Conservation (phyloP, 2,113 vertebrate species). For the Diglossa brunneiventris region DNA sequence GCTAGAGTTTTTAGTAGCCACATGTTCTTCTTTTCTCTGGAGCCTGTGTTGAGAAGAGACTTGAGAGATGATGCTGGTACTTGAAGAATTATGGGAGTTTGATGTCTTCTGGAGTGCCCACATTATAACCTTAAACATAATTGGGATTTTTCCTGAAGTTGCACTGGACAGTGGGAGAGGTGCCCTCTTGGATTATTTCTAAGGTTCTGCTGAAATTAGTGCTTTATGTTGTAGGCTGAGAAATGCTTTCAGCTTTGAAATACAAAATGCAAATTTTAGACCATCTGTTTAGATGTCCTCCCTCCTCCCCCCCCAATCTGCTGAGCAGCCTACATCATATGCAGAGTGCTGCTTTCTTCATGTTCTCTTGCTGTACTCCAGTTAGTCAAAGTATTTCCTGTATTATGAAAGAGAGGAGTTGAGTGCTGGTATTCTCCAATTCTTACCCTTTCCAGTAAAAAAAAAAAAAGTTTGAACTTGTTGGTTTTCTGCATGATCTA, state of each 20-base stretch:
- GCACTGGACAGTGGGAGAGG: neutral
- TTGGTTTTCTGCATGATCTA: neutral
- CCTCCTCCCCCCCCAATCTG: conserved; percentile 11
- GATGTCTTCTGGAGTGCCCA: neutral
- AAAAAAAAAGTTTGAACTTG: neutral
- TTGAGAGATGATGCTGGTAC: neutral
- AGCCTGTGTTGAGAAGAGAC: neutral
- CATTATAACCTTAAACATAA: neutral
- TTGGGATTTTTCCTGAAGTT: neutral
- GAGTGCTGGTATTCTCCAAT: neutral
- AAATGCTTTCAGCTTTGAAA: neutral
- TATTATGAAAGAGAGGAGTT: neutral
- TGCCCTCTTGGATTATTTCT: neutral
- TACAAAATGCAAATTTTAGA: conserved; percentile 33
- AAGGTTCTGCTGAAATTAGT: neutral
- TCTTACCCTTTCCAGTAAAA: neutral
- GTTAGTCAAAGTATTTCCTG: conserved; percentile 19
- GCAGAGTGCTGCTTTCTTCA: neutral
- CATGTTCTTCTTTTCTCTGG: neutral
- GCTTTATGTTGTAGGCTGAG: neutral
- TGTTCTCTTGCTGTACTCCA: neutral
- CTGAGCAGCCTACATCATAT: neutral
- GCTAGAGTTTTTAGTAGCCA: neutral
- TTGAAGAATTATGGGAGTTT: neutral
- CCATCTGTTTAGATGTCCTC: conserved; percentile 49